Conservation (phyloP, 2,888 invertebrate species). For the Cheilosia variabilis region DNA sequence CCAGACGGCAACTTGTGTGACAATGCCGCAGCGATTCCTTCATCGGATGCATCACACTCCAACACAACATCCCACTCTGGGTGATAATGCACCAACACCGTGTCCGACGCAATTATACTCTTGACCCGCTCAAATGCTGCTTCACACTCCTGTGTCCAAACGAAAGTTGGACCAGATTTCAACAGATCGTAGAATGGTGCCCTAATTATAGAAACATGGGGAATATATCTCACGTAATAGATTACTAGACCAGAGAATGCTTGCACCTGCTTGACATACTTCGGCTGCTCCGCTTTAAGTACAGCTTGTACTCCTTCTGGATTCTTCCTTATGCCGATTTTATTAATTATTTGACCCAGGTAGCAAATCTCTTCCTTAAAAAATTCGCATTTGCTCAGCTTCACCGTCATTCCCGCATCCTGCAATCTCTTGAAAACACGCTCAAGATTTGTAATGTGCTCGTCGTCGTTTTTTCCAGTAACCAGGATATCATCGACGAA, state of each 20-base stretch:
- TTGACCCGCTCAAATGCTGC: background rate
- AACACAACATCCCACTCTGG: too few relatives aligned
- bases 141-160: constrained; percentile 13
- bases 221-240: too few relatives aligned
- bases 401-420: constrained; percentile 19
- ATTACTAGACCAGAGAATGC: too few relatives aligned
- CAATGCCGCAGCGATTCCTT: too few relatives aligned
- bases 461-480: background rate
- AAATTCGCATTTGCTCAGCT: constrained; percentile 26
- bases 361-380: constrained; percentile 21
- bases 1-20: too few relatives aligned
- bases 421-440: constrained; percentile 16
- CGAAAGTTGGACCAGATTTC: background rate
- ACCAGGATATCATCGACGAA: constrained; percentile 22
- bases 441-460: constrained; percentile 11
- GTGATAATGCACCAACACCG: too few relatives aligned
- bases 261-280: background rate
- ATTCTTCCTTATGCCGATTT: constrained; percentile 21
- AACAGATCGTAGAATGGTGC: background rate
- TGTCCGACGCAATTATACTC: background rate
- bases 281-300: constrained; percentile 11
- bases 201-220: background rate
- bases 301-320: constrained; percentile 20
- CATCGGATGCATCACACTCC: background rate
- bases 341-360: constrained; percentile 7